These are phyloP conservation scores for Poeciliopsis turneri DNA, from an alignment of 2,797 vertebrate genomes.

Conservation along the genomic window DNA sequence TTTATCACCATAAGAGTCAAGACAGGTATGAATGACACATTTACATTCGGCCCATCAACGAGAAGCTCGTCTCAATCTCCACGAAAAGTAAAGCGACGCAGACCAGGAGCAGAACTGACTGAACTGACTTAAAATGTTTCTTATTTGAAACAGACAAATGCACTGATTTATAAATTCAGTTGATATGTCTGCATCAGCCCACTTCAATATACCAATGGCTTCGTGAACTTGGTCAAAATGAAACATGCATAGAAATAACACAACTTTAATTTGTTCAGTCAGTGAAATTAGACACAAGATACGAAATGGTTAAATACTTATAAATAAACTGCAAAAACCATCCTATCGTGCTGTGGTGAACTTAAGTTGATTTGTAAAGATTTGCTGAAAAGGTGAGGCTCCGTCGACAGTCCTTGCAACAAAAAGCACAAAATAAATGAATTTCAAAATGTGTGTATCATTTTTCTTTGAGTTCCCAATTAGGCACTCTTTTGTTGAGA, in stretches of 20 bases:
- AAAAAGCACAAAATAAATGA: neutral
- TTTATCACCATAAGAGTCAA: slow-evolving; percentile 84
- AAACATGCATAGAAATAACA: no score
- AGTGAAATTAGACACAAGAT: no score
- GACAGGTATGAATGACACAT: slow-evolving; percentile 84
- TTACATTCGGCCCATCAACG: slow-evolving; percentile 79
- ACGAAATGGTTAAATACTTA: no score
- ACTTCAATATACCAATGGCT: no score
- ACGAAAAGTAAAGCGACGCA: slow-evolving; percentile 53
- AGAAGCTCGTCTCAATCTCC: slow-evolving; percentile 73
- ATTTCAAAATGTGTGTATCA: neutral
- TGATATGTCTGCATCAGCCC: no score
- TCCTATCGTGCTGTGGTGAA: neutral
- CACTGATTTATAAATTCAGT: no score
- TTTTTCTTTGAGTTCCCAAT: neutral
- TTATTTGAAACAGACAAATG: no score
- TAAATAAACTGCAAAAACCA: neutral
- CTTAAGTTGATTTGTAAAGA: neutral
- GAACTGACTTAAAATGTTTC: no score
- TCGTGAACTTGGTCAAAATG: no score
- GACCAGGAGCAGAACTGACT: slow-evolving; percentile 23
- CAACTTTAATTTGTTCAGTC: no score
- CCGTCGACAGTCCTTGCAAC: neutral
- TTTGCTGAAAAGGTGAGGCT: neutral
- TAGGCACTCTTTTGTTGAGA: neutral